Evolutionary conservation across 2,797 vertebrate genomes (phyloP).

Genomic region (Protosalanx chinensis): DNA sequence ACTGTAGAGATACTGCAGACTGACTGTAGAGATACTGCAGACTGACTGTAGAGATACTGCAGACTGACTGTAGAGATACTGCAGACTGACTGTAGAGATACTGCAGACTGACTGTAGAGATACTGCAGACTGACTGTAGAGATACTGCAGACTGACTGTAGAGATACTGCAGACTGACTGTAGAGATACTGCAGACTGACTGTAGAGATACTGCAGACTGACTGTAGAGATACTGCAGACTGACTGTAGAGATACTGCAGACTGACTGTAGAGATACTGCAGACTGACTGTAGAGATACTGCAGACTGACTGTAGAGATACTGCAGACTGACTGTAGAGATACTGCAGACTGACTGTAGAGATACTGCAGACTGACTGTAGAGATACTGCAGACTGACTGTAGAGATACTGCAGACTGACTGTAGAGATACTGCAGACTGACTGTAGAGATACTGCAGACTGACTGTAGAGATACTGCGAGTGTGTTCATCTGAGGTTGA

Average conservation of each 20-base stretch:
- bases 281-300: conserved; percentile 4
- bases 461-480: conserved; percentile 25
- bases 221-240: conserved; percentile 31
- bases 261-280: conserved; percentile 7
- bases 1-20: conserved; percentile 27
- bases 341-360: conserved; percentile 6
- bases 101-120: conserved; percentile 23
- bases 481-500: conserved; percentile 36
- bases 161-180: conserved; percentile 35
- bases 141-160: conserved; percentile 35
- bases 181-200: conserved; percentile 33
- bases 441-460: not conserved
- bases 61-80: conserved; percentile 31
- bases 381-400: conserved; percentile 6
- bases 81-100: conserved; percentile 29
- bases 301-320: conserved; percentile 6
- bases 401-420: conserved; percentile 5
- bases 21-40: conserved; percentile 31
- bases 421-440: conserved; percentile 11
- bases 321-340: conserved; percentile 6
- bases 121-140: conserved; percentile 28
- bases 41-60: conserved; percentile 31
- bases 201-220: conserved; percentile 31
- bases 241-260: too few relatives aligned
- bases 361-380: conserved; percentile 6